Evolutionary conservation across 2,888 invertebrate genomes (phyloP), one percentile per base, ranked within the genome.

Genomic region (Dryobotodes eremita): DNA sequence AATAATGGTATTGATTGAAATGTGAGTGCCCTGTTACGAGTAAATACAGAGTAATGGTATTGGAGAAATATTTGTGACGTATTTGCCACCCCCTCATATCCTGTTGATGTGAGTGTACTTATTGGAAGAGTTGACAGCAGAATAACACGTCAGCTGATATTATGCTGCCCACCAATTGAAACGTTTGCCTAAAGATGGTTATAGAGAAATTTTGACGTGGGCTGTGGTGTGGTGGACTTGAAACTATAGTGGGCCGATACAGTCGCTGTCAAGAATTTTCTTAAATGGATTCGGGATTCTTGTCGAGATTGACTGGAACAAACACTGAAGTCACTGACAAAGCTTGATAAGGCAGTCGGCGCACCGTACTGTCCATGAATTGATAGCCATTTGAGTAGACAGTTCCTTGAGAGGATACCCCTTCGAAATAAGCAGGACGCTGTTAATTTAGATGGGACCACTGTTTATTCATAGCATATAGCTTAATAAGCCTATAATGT

Each of bases 81-180:
- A 20, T 42, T 26, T 20, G 3, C 62, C 20, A 42, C 75, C 82
- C n/a, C 57, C 57, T 71, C 73, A 55, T 36, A 57, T 73, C 62
- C 66, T 62, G 70, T 74, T 71, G 65, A 69, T 61, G 59, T 68
- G 55, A 11, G 42, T 72, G 48, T 48, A 80, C 53, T 59, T 84
- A 57, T 55, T 62, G 13, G 31, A 65, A 7, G 6, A 57, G n/a
- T 65, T 26, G 36, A 69, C 48, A 23, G 48, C 8, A 48, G n/a
- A 62, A 20, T 23, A 46, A 64, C n/a, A 76, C 10, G 46, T 46
- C 42, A n/a, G 36, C 6, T 48, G 26, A 31, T 42, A 50, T 26
- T 15, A 50, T 75, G 31, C 26, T 64, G 26, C 10, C 10, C 46
- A 26, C n/a, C 26, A 15, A 15, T 71, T 71, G 13, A 20, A 8